Evolutionary conservation across 2,797 vertebrate genomes (phyloP).

Genomic region (Chloroceryle inda): DNA sequence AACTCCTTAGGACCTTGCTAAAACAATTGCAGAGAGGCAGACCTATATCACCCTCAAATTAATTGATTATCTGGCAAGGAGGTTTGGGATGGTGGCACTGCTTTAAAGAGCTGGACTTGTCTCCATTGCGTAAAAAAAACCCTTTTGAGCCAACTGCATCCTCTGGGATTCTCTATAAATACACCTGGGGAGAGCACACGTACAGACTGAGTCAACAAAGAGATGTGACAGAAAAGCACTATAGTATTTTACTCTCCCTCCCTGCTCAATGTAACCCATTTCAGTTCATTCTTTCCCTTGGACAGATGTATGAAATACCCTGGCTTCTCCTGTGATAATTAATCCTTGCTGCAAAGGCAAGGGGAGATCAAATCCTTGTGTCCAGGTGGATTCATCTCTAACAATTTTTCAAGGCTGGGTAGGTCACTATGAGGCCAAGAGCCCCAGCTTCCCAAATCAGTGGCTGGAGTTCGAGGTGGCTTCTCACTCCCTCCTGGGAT

Average conservation of each 20-base stretch:
- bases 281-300: background rate
- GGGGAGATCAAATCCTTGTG: background rate
- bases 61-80: background rate
- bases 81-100: background rate
- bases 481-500: background rate
- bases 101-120: background rate
- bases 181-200: background rate
- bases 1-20: conserved; percentile 5
- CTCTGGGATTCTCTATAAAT: conserved; percentile 61
- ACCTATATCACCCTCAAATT: background rate
- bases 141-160: conserved; percentile 4
- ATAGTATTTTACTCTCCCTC: conserved; percentile 45
- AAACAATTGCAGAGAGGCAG: conserved; percentile 14
- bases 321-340: background rate
- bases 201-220: conserved; percentile 33
- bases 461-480: background rate
- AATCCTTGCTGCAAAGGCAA: background rate
- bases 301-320: background rate
- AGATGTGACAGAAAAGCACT: conserved; percentile 45
- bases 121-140: background rate
- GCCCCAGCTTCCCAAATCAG: background rate
- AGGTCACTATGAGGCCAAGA: background rate
- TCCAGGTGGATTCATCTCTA: background rate
- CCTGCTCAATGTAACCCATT: conserved; percentile 42
- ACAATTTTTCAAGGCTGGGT: conserved; percentile 8